Evolutionary conservation across 1,140 invertebrate genomes (phyloP).

Genomic region (Zophobas morio): DNA sequence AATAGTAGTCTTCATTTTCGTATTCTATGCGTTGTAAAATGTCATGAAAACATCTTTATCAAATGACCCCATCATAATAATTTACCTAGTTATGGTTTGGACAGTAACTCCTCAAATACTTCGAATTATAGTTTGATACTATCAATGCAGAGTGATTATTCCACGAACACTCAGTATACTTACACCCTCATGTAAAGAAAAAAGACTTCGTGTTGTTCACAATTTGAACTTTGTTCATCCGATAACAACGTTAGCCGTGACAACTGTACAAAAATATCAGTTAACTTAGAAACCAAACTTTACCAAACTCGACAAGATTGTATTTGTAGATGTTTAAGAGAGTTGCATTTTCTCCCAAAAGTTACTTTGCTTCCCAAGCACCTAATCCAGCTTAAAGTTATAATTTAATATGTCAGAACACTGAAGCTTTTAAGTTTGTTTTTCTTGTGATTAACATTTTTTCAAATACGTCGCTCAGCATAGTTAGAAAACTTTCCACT

Average conservation of each 20-base stretch:
- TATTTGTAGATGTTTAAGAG: slow-evolving; percentile 5
- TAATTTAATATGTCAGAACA: slow-evolving; percentile 30
- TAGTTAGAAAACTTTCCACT: too few relatives aligned
- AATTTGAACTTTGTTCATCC: not conserved
- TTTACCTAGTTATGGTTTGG: too few relatives aligned
- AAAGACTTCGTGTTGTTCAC: not conserved
- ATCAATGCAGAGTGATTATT: too few relatives aligned
- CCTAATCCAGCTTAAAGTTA: slow-evolving; percentile 20
- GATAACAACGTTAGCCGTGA: not conserved
- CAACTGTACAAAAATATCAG: not conserved
- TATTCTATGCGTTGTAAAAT: too few relatives aligned
- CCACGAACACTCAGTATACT: too few relatives aligned
- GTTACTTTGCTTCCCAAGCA: slow-evolving; percentile 19
- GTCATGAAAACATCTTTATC: too few relatives aligned
- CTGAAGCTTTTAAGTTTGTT: slow-evolving; percentile 4
- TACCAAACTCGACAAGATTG: slow-evolving; percentile 13
- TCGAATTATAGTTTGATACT: too few relatives aligned
- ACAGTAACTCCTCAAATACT: too few relatives aligned
- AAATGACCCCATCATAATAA: too few relatives aligned
- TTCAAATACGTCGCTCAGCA: not conserved
- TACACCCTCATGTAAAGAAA: too few relatives aligned
- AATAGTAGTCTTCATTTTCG: too few relatives aligned
- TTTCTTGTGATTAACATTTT: slow-evolving; percentile 5
- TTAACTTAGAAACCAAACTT: slow-evolving; percentile 2
- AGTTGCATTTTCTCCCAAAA: slow-evolving; percentile 7